Percentiles rank a stretch among this genome's conserved stretches.
Conservation (phyloP, 2,113 vertebrate species). For the Ciconia stormi region DNA sequence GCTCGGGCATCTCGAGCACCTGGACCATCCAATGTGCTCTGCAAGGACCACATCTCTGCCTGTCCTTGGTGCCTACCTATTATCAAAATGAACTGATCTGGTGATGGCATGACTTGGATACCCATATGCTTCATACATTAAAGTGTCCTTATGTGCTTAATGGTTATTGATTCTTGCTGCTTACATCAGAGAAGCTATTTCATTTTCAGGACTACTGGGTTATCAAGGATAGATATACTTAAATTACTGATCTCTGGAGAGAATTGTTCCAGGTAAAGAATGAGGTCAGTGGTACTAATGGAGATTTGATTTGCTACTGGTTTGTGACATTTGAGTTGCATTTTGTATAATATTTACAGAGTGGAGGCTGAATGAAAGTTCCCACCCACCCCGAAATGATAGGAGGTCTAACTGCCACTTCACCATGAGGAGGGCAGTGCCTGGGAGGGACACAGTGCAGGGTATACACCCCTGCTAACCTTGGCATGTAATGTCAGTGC, state of each 20-base stretch:
- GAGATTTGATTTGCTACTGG: conserved; percentile 8
- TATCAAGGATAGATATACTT: conserved; percentile 56
- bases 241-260: conserved; percentile 59
- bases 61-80: neutral
- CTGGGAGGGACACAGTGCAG: neutral
- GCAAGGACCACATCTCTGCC: neutral
- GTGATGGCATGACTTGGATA: conserved; percentile 29
- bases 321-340: neutral
- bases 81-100: conserved; percentile 1
- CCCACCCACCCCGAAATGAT: rapidly evolving
- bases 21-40: neutral
- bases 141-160: conserved; percentile 64
- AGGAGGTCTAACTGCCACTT: neutral
- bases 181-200: conserved; percentile 64
- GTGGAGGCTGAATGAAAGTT: neutral
- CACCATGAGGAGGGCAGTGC: neutral
- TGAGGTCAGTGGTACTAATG: conserved; percentile 57
- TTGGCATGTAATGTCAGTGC: neutral
- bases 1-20: neutral
- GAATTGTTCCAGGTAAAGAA: conserved; percentile 47
- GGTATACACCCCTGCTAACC: neutral
- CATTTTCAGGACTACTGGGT: conserved; percentile 58
- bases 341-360: neutral
- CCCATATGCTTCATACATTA: neutral
- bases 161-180: conserved; percentile 71